Evolutionary conservation across 2,888 invertebrate species (phyloP), one percentile per base, ranked within the genome.

Genomic region (Dorcus hopei): DNA sequence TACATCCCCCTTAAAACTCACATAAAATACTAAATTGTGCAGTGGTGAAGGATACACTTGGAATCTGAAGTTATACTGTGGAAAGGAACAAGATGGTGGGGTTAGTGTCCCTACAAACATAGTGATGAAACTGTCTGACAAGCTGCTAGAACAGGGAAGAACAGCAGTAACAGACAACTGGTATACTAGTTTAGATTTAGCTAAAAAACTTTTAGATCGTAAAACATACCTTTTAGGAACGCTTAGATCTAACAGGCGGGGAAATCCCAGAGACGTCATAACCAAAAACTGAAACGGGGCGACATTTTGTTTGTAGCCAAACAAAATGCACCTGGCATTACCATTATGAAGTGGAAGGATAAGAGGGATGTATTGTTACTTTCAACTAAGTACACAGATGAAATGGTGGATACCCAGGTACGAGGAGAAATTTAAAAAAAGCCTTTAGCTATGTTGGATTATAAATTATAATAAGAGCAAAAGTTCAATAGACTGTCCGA

Each of bases 1-100:
- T 69, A 69, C 57, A 65, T 66, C 56, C 69, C 68, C 48, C 62
- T 65, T 49, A 70, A 72, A 59, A 52, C 66, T 4, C 70, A 72
- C 52, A n/a, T n/a, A n/a, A n/a, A n/a, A n/a, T n/a, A n/a, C 66
- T 61, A 76, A 67, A 26, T 38, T 57, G 33, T 47, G 45, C 53
- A 6, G 49, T 23, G 49, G n/a, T 26, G 26, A 16, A 8, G 49
- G 49, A 9, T 49, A 49, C 26, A 49, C 49, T 23, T 49, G 49
- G 49, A 49, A 49, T 33, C 14, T 49, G 16, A 49, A 33, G 3
- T 9, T 49, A 23, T 49, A 49, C n/a, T 19, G 23, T 3, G 49
- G 49, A 16, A 49, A 49, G 26, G 49, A 49, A n/a, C 49, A 49
- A n/a, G 48, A 48, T 26, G 6, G 23, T 39, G 48, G 48, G 33